Conservation (phyloP, 2,797 vertebrate genomes). For the Micromesistius poutassou region DNA sequence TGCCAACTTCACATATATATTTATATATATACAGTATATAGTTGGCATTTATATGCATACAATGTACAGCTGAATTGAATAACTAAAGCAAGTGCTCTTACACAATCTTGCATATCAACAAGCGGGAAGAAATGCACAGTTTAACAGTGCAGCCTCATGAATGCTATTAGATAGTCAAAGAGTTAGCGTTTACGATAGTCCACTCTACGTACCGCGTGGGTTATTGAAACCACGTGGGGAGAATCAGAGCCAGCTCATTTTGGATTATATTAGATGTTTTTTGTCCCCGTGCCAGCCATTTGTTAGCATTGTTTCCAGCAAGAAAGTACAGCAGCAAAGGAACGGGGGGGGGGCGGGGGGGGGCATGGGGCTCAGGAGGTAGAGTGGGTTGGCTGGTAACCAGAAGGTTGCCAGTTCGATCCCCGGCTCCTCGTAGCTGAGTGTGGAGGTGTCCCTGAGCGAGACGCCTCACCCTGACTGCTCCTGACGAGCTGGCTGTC, state of each 20-base stretch:
- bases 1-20: constrained; percentile 14
- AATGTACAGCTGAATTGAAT: constrained; percentile 29
- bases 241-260: constrained; percentile 13
- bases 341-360: neutral
- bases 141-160: constrained; percentile 7
- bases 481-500: too few species aligned
- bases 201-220: constrained; percentile 17
- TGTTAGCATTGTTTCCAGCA: neutral
- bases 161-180: constrained; percentile 22
- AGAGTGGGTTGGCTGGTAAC: too few species aligned
- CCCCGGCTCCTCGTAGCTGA: too few species aligned
- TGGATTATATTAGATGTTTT: constrained; percentile 7
- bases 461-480: too few species aligned
- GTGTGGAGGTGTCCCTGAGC: too few species aligned
- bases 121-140: constrained; percentile 1
- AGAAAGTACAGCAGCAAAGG: neutral
- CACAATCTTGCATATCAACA: neutral
- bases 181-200: constrained; percentile 34
- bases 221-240: constrained; percentile 49
- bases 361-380: too few species aligned
- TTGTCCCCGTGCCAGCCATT: neutral
- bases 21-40: neutral
- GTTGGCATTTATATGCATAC: neutral
- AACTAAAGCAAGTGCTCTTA: constrained; percentile 3
- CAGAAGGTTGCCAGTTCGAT: too few species aligned